These are phyloP conservation scores for Phainopepla nitens DNA, from an alignment of 2,113 vertebrate genomes.

Conservation along the genomic window DNA sequence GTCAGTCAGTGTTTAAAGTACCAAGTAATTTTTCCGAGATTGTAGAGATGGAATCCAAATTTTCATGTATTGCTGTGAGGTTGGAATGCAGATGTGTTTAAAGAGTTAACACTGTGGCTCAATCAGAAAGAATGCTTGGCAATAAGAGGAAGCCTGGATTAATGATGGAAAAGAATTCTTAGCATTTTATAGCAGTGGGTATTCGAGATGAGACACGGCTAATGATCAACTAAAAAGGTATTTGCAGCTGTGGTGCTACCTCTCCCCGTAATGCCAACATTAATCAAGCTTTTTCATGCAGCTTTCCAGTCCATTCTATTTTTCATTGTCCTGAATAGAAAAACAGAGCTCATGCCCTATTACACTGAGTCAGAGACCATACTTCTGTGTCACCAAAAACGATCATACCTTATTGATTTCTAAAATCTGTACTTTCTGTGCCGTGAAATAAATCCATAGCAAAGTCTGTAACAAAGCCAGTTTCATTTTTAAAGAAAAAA, in stretches of 20 bases:
- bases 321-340: constrained; percentile 27
- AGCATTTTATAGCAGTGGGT: constrained; percentile 65
- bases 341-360: constrained; percentile 22
- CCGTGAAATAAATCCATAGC: background rate
- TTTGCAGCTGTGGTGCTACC: constrained; percentile 68
- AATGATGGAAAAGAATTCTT: constrained; percentile 68
- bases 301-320: constrained; percentile 51
- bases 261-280: constrained; percentile 60
- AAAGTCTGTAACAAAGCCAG: background rate
- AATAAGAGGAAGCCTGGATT: constrained; percentile 65
- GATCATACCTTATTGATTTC: constrained; percentile 36
- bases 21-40: background rate
- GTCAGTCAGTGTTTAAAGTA: background rate
- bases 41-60: background rate
- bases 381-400: constrained; percentile 29
- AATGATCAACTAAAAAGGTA: constrained; percentile 69
- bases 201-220: constrained; percentile 59
- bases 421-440: background rate
- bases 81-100: constrained; percentile 7
- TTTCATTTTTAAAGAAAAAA: background rate
- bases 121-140: constrained; percentile 68
- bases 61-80: background rate
- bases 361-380: constrained; percentile 44
- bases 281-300: constrained; percentile 60
- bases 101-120: constrained; percentile 62